These are phyloP conservation scores for Pogonognathellus flavescens DNA, from an alignment of 1,140 invertebrate genomes.

Conservation along the genomic window DNA sequence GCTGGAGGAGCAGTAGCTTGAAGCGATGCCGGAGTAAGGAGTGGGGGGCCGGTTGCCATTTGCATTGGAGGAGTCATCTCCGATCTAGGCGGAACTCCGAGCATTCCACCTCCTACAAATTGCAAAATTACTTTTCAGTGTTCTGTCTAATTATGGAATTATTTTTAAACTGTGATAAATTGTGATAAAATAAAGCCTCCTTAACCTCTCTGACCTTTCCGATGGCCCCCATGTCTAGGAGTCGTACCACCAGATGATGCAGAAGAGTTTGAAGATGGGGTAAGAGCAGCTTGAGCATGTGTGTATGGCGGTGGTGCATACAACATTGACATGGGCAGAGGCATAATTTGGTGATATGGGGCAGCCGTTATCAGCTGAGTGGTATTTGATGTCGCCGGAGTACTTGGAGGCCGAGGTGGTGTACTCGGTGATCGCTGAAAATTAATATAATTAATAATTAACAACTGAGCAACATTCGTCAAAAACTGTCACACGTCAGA, in stretches of 20 bases:
- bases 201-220: slow-evolving; percentile 56
- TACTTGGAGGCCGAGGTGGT: slow-evolving; percentile 66
- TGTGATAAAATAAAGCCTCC: slow-evolving; percentile 17
- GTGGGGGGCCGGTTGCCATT: slow-evolving; percentile 81
- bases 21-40: slow-evolving; percentile 80
- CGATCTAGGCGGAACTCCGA: slow-evolving; percentile 72
- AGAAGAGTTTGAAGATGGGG: slow-evolving; percentile 60
- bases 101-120: slow-evolving; percentile 40
- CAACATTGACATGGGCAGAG: slow-evolving; percentile 53
- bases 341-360: slow-evolving; percentile 53
- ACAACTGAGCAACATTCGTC: too few relatives aligned
- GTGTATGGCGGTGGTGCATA: slow-evolving; percentile 42
- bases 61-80: slow-evolving; percentile 81
- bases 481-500: too few relatives aligned
- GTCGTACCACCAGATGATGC: slow-evolving; percentile 59
- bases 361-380: slow-evolving; percentile 61
- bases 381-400: slow-evolving; percentile 62
- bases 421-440: slow-evolving; percentile 65
- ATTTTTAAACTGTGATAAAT: neutral
- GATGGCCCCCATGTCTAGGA: slow-evolving; percentile 58
- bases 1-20: slow-evolving; percentile 59
- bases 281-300: slow-evolving; percentile 62
- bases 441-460: neutral
- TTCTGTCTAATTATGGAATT: too few relatives aligned
- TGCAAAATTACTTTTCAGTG: neutral